These are phyloP conservation scores for Melangyna quadrimaculata DNA, from an alignment of 2,888 invertebrate genomes.

Conservation along the genomic window DNA sequence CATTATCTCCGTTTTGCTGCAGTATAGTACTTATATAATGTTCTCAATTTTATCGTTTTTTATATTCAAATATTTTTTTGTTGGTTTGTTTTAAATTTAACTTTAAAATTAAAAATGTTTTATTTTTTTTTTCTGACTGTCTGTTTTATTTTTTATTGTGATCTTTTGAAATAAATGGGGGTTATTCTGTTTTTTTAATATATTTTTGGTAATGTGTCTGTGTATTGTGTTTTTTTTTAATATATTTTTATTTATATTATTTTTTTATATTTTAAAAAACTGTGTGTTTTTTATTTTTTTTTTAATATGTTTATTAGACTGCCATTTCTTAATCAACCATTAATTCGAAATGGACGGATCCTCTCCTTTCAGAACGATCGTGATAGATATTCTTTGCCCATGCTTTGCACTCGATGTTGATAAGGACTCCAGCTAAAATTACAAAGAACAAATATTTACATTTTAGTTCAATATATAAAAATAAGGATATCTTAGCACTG, in stretches of 20 bases:
- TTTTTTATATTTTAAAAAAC: constrained; percentile 56
- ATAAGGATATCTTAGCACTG: background rate
- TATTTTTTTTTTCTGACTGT: too few relatives aligned
- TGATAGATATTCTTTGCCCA: constrained; percentile 95
- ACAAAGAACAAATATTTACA: constrained; percentile 42
- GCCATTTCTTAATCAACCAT: constrained; percentile 89
- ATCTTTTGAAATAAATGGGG: constrained; percentile 61
- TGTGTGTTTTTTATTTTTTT: constrained; percentile 35
- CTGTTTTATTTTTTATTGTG: constrained; percentile 22
- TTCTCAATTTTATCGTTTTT: constrained; percentile 52
- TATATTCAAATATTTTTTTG: constrained; percentile 47
- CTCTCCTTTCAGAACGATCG: constrained; percentile 93
- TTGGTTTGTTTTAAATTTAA: constrained; percentile 39
- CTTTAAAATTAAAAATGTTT: constrained; percentile 60
- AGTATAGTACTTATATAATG: constrained; percentile 52
- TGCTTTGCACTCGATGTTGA: constrained; percentile 96
- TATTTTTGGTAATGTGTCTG: constrained; percentile 54
- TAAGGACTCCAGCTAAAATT: constrained; percentile 88
- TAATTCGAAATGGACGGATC: constrained; percentile 96
- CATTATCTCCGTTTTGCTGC: constrained; percentile 50
- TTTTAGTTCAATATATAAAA: background rate
- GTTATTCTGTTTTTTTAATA: constrained; percentile 44
- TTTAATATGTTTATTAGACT: constrained; percentile 49
- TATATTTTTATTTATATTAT: constrained; percentile 32
- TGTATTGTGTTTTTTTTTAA: constrained; percentile 23